Conservation (phyloP, 1,140 invertebrate genomes). For the Cyclargus thomasi region DNA sequence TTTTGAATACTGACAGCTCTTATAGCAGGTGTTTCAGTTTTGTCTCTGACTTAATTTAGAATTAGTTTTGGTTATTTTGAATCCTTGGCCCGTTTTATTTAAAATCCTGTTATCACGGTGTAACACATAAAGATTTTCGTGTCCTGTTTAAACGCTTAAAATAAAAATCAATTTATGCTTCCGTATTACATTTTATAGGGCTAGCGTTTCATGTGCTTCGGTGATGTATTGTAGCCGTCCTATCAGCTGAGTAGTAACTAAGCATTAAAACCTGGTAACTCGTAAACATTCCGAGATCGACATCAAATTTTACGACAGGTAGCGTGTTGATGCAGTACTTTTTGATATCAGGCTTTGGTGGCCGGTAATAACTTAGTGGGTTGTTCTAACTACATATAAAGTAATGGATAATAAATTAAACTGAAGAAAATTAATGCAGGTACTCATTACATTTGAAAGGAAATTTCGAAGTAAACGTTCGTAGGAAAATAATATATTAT, state of each 20-base stretch:
- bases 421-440: no score
- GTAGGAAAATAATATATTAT: no score
- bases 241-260: background rate
- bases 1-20: slow-evolving; percentile 16
- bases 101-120: no score
- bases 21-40: slow-evolving; percentile 29
- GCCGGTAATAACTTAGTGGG: background rate
- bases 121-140: no score
- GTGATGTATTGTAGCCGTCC: background rate
- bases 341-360: background rate
- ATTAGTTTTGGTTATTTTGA: no score
- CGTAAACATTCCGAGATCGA: background rate
- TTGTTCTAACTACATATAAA: background rate
- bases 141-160: no score
- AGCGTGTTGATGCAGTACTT: background rate
- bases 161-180: background rate
- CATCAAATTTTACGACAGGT: slow-evolving; percentile 6
- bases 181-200: background rate
- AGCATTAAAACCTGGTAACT: background rate
- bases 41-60: no score
- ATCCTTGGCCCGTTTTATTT: no score
- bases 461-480: no score
- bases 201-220: background rate
- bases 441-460: no score
- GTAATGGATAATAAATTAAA: no score